Evolutionary conservation across 2,113 vertebrate genomes (phyloP).

Genomic region (Alosa alosa): DNA sequence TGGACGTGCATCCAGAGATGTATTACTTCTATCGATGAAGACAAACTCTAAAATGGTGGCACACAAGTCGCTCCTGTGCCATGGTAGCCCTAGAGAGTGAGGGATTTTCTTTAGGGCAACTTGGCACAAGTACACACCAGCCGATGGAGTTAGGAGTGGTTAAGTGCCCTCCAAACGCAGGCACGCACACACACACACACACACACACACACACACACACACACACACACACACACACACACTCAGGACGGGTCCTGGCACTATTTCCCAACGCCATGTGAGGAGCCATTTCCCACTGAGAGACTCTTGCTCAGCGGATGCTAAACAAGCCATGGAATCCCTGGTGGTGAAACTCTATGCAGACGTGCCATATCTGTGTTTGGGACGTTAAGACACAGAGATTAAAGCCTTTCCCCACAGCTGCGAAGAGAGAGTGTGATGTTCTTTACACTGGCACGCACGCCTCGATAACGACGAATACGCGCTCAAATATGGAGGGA

Average conservation of each 20-base stretch:
- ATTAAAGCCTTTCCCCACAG: constrained; percentile 47
- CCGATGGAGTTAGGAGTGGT: background rate
- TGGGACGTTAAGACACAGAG: constrained; percentile 38
- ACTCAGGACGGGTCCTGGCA: background rate
- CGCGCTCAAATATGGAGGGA: background rate
- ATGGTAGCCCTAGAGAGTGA: background rate
- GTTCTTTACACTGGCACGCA: constrained; percentile 25
- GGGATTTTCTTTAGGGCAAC: background rate
- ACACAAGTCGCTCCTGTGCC: background rate
- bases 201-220: background rate
- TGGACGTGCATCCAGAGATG: background rate
- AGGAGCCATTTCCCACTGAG: background rate
- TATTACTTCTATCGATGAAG: background rate
- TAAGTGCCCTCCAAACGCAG: background rate
- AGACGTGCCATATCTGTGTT: constrained; percentile 28
- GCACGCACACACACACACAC: constrained; percentile 3
- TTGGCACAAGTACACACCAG: background rate
- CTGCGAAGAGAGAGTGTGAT: constrained; percentile 38
- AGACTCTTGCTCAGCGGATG: constrained; percentile 20
- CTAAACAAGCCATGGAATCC: constrained; percentile 22
- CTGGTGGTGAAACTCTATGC: constrained; percentile 48
- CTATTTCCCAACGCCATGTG: background rate
- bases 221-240: background rate
- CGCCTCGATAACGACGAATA: background rate
- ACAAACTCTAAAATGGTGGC: background rate